Base-by-base conservation (phyloP, 2,888 invertebrate species). In the Plusia festucae region DNA sequence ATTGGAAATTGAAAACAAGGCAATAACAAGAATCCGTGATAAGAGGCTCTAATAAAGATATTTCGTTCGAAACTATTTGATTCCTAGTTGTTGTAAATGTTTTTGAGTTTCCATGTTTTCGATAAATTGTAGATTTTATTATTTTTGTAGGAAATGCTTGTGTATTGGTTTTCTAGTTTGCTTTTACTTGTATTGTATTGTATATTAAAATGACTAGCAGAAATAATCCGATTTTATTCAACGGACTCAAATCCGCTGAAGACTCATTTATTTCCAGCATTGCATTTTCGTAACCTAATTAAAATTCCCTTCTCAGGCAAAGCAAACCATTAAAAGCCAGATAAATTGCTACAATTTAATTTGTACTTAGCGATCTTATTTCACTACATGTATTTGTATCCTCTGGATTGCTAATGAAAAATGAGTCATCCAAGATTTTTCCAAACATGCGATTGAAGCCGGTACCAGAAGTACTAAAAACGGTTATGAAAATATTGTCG, bases 321-420 rank as follows among this genome's bases (percentile, higher is more conserved):
- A 68, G 54, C 27, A 22, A 54, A 15, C 11, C 60, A 58, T 56
- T 64, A 56, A 74, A 56, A 55, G 24, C 15, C 51, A 60, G 13
- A 60, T 62, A 44, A 74, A 60, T 71, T 53, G 68, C 46, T 62
- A 52, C 63, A 53, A 61, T 54, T 61, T 65, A 60, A 74, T 74
- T 55, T 54, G 32, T 44, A 1, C 58, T 65, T 22, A 46, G 58
- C 34, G 34, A 32, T 30, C 53, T 44, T 61, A 74, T 60, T 60
- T 20, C 20, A 30, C 55, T 44, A 4, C n/a, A 40, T 5, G n/a
- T n/a, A 1, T 40, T 40, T 6, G 40, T 5, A 34, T 34, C 40
- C 1, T 13, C 8, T 30, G 27, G 27, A 27, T 27, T 27, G 8
- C 30, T 9, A 30, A 30, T 9, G 30, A 7, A 30, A 9, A 9